Base-by-base conservation (phyloP, 2,797 vertebrate species). In the Enteromius anoplus region DNA sequence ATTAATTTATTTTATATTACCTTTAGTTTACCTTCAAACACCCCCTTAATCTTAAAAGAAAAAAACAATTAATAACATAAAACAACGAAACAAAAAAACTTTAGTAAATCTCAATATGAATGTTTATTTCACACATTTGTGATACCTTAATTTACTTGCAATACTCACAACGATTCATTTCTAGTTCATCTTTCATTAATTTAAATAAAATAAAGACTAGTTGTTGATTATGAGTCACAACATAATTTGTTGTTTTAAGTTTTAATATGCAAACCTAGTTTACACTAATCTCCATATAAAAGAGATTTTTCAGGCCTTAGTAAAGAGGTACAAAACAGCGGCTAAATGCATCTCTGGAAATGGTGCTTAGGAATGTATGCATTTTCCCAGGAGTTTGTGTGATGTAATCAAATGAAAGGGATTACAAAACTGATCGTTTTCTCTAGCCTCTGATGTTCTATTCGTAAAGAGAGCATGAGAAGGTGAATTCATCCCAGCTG, bases 331-430 rank as follows among this genome's bases (percentile, higher is more conserved):
- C 17, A 64, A 45, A 45, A 32, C 23, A 64, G 42, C 17, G 47
- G 42, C 17, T 47, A 19, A 7, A 29, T 14, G 3, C 11, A 78
- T 32, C 26, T 12, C 58, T 23, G 4, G 29, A 68, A 68, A 40
- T 15, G 49, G 17, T 12, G 29, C 29, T 78, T 15, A 49, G 21
- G 0, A 79, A 64, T 19, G n/a, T 75, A 40, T 77, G 14, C 26
- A 23, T 58, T 76, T 42, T 42, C 34, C 37, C 53, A 76, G n/a
- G 32, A 8, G 64, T 23, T 79, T 68, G 45, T 12, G 49, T 17
- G 21, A 69, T 17, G 19, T 53, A 68, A 53, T 68, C 10, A 79
- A 79, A 53, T 80, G 17, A 66, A 51, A 69, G 65, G 4, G 34
- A 21, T 69, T 79, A 69, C 7, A 34, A 80, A 69, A 40, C 49